Base-by-base conservation (phyloP, 2,113 vertebrate genomes). In the Elaphurus davidianus region DNA sequence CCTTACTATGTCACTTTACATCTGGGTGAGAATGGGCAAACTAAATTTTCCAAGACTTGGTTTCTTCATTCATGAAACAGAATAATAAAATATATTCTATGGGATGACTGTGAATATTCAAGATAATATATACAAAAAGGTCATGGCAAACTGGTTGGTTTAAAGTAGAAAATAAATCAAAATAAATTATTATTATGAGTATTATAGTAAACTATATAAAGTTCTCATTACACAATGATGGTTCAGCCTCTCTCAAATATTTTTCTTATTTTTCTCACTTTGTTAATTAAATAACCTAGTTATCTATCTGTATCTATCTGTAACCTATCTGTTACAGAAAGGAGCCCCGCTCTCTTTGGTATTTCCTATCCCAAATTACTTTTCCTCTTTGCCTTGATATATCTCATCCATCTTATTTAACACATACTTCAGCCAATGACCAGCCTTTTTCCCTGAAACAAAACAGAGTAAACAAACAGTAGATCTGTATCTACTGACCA, bases 271-370 rank as follows among this genome's bases (percentile, higher is more conserved):
- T 85, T 27, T 57, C 76, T 55, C 52, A 78, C 15, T 97, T 85
- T 81, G 28, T 78, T 43, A 79, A 54, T 55, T 81, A 91, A 92
- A 74, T 81, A 87, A 60, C 7, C 5, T 79, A 90, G 10, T 76
- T 76, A 82, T 64, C 36, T 94, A 94, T 54, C 36, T 71, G 50
- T 4, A 47, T 50, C 5, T 50, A 40, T 40, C 40, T 40, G 40
- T 40, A 40, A 40, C 40, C 40, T 40, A 40, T 40, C 40, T 40
- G 54, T 30, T n/a, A 27, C 11, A 19, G 14, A 30, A 36, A 64
- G 21, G 0, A 0, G 1, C 13, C 1, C 9, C 17, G 14, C 2
- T 74, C 19, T 47, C 87, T 52, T 47, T 11, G 28, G 4, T 43
- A 9, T 12, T 43, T 33, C 36, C 28, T 1, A 2, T 28, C 11